These are phyloP conservation scores for Notodonta ziczac DNA, from an alignment of 2,888 invertebrate species.

Conservation along the genomic window DNA sequence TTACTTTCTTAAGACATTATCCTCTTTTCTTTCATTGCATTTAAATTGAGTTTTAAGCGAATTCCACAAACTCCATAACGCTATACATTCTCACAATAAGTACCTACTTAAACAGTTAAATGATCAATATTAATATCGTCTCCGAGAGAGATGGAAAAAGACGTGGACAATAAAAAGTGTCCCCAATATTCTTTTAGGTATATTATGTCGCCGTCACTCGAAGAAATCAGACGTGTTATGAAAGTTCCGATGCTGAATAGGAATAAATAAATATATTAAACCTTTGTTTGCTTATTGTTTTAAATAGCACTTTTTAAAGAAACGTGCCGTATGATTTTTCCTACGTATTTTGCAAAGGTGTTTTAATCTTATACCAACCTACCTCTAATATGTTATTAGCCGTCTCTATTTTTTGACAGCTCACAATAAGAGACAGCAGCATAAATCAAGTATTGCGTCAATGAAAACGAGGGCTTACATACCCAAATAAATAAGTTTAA, in stretches of 20 bases:
- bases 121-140: constrained; percentile 5
- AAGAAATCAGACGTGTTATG: background rate
- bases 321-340: too few species aligned
- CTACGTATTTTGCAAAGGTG: too few species aligned
- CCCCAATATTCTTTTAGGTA: constrained; percentile 23
- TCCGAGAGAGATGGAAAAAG: background rate
- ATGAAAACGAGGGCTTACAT: too few species aligned
- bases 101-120: constrained; percentile 2
- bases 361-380: too few species aligned
- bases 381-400: too few species aligned
- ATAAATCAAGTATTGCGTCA: too few species aligned
- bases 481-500: too few species aligned
- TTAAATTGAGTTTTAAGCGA: background rate
- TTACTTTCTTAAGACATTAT: background rate
- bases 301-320: too few species aligned
- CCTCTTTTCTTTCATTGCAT: background rate
- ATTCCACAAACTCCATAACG: background rate
- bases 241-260: background rate
- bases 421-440: too few species aligned
- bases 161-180: constrained; percentile 24
- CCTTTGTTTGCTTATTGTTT: too few species aligned
- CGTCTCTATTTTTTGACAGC: too few species aligned
- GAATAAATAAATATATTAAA: too few species aligned
- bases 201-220: constrained; percentile 17
- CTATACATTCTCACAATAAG: background rate